Evolutionary conservation across 2,113 vertebrate genomes (phyloP).

Genomic region (Blennius ocellaris): DNA sequence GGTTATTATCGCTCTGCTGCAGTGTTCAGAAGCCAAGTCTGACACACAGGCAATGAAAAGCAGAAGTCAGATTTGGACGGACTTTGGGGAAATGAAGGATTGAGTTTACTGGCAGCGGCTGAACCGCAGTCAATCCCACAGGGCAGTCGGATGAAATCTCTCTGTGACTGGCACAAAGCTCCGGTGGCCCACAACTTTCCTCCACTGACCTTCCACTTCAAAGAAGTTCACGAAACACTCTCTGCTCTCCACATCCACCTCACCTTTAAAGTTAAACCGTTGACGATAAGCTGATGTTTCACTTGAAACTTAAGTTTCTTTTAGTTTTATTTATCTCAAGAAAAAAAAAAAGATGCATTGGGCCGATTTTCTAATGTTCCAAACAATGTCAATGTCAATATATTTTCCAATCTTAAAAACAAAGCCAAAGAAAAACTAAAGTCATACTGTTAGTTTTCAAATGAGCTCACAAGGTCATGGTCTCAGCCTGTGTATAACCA

Average conservation of each 20-base stretch:
- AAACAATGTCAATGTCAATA: no score
- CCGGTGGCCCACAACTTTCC: constrained; percentile 6
- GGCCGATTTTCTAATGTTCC: no score
- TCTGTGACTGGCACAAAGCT: constrained; percentile 29
- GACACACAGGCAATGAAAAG: constrained; percentile 50
- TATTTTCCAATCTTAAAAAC: no score
- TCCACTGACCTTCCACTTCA: constrained; percentile 15
- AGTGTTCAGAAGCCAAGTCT: constrained; percentile 42
- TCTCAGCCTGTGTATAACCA: no score
- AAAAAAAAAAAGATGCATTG: no score
- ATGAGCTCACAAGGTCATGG: no score
- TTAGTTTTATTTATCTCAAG: no score
- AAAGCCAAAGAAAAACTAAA: no score
- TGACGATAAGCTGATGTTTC: no score
- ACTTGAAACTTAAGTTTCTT: no score
- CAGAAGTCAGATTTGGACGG: constrained; percentile 41
- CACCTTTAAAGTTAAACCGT: constrained; percentile 22
- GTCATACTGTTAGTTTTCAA: no score
- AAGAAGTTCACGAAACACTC: constrained; percentile 24
- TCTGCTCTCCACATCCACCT: background rate
- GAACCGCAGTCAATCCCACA: constrained; percentile 28
- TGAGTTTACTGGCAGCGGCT: constrained; percentile 28
- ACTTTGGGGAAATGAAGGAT: constrained; percentile 37
- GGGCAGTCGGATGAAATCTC: constrained; percentile 30
- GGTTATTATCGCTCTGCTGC: constrained; percentile 4